These are phyloP conservation scores for Capitulum mitella DNA, from an alignment of 2,888 invertebrate genomes.

Conservation along the genomic window DNA sequence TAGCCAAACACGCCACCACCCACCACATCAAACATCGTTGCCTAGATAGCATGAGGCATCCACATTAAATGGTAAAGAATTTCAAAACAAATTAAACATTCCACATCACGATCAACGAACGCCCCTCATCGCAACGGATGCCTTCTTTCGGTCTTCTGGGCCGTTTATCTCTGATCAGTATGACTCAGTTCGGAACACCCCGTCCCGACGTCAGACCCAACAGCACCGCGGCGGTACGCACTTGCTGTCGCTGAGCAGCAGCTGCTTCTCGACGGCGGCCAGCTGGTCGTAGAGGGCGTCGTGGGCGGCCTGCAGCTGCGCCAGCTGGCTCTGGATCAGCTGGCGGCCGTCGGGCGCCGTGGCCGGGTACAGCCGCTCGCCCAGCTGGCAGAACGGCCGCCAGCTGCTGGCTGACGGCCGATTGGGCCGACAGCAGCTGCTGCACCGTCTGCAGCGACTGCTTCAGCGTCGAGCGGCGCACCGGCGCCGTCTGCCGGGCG, in stretches of 20 bases:
- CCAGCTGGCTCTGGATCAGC: conserved; percentile 68
- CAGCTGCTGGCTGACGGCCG: conserved; percentile 63
- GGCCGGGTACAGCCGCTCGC: conserved; percentile 77
- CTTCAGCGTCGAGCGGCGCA: conserved; percentile 52
- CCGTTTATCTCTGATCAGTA: too few relatives aligned
- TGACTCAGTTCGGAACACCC: neutral
- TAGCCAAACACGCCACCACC: too few relatives aligned
- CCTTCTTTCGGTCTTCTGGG: too few relatives aligned
- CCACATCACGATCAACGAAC: too few relatives aligned
- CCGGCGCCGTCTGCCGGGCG: conserved; percentile 27
- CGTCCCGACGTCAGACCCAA: neutral
- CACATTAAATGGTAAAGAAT: too few relatives aligned
- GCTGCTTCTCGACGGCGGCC: conserved; percentile 65
- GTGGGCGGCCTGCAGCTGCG: conserved; percentile 73
- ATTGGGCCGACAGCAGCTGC: conserved; percentile 65
- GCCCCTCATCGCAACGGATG: too few relatives aligned
- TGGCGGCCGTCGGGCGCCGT: conserved; percentile 83
- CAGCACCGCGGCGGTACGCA: neutral
- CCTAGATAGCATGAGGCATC: too few relatives aligned
- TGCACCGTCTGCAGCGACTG: conserved; percentile 62
- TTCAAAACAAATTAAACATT: too few relatives aligned
- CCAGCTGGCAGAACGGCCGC: conserved; percentile 78
- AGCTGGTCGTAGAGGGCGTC: conserved; percentile 74
- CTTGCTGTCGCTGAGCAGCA: conserved; percentile 58
- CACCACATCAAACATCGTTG: too few relatives aligned